These are phyloP conservation scores for Zoroaster sp. DNA, from an alignment of 53 echinoderm and acorn worm genomes.

Conservation along the genomic window DNA sequence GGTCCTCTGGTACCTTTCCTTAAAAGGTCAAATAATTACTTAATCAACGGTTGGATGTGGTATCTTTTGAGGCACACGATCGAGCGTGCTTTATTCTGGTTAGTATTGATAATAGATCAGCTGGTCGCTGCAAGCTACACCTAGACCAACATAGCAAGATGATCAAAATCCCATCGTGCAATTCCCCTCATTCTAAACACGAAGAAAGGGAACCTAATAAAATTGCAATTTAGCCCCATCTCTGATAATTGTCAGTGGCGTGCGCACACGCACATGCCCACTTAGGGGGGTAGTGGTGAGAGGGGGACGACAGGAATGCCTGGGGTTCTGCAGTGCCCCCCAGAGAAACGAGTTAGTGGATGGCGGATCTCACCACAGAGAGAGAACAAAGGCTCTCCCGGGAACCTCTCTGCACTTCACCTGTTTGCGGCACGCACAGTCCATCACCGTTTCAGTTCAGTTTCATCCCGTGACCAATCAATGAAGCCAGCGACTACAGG, in stretches of 20 bases:
- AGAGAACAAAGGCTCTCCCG: conserved; percentile 14
- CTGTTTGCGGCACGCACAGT: conserved; percentile 32
- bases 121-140: conserved; percentile 30
- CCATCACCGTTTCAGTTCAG: neutral
- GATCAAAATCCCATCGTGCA: conserved; percentile 11
- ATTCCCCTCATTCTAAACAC: conserved; percentile 3
- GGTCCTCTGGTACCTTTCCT: neutral
- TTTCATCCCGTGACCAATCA: conserved; percentile 29
- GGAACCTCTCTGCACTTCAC: conserved; percentile 25
- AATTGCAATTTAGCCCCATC: conserved; percentile 55
- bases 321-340: neutral
- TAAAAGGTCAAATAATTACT: conserved; percentile 60
- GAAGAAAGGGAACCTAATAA: conserved; percentile 50
- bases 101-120: conserved; percentile 40
- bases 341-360: neutral
- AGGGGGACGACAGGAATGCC: conserved; percentile 14
- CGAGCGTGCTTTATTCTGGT: conserved; percentile 34
- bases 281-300: conserved; percentile 41
- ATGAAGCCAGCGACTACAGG: conserved; percentile 1
- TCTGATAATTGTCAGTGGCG: conserved; percentile 50
- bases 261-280: conserved; percentile 57
- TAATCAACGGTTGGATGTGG: conserved; percentile 40
- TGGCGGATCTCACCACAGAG: neutral
- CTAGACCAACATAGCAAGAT: neutral
- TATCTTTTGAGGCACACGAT: conserved; percentile 46